Conservation (phyloP, 2,797 vertebrate species). For the Chromobotia macracanthus region DNA sequence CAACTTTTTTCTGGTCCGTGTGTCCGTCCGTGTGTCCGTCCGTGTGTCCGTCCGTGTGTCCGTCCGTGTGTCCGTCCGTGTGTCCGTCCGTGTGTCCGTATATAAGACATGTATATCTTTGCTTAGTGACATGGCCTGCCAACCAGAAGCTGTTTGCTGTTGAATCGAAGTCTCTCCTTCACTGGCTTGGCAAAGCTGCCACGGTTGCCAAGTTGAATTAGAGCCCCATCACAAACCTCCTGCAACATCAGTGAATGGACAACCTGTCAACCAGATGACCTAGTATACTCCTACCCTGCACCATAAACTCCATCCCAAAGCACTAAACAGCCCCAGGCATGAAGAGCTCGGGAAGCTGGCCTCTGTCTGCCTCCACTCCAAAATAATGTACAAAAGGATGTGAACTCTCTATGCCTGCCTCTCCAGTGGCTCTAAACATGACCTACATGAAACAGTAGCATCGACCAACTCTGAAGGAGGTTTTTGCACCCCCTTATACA, state of each 20-base stretch:
- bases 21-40: too few relatives aligned
- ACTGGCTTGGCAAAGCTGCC: constrained; percentile 35
- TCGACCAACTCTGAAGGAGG: neutral
- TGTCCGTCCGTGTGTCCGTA: too few relatives aligned
- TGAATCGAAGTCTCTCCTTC: constrained; percentile 28
- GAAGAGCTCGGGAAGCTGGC: constrained; percentile 26
- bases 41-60: too few relatives aligned
- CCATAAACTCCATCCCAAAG: constrained; percentile 31
- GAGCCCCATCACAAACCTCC: neutral
- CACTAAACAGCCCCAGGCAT: constrained; percentile 24
- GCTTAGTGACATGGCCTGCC: constrained; percentile 22
- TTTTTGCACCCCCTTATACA: neutral
- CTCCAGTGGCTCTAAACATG: constrained; percentile 23
- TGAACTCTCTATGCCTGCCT: constrained; percentile 33
- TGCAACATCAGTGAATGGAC: constrained; percentile 14
- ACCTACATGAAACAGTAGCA: constrained; percentile 26
- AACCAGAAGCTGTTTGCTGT: constrained; percentile 25
- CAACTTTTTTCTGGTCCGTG: too few relatives aligned
- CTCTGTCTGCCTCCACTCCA: constrained; percentile 43
- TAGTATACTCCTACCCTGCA: constrained; percentile 40
- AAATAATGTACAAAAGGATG: constrained; percentile 46
- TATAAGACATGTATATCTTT: too few relatives aligned
- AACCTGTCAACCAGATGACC: constrained; percentile 34
- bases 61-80: too few relatives aligned
- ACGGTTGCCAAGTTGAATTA: constrained; percentile 23